Evolutionary conservation across 2,888 invertebrate genomes (phyloP).

Genomic region (Drosophila diplacantha): DNA sequence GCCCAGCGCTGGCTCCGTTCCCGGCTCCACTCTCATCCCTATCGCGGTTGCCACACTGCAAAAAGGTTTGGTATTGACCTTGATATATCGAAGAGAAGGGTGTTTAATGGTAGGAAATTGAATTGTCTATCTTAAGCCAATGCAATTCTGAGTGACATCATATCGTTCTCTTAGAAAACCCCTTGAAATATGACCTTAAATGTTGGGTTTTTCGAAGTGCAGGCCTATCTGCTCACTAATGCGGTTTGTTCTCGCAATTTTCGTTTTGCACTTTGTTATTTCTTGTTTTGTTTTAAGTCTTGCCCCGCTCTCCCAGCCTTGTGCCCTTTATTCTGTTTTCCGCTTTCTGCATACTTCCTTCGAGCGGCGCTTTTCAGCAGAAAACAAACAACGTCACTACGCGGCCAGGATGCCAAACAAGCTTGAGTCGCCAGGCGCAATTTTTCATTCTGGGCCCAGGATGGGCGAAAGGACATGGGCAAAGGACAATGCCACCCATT

Average conservation of each 20-base stretch:
- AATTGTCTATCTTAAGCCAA: not conserved
- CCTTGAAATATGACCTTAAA: not conserved
- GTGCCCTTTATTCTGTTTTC: constrained; percentile 7
- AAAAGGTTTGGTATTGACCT: not conserved
- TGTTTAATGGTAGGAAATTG: not conserved
- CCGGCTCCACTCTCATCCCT: constrained; percentile 8
- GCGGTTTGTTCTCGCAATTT: constrained; percentile 65
- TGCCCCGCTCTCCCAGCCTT: constrained; percentile 3
- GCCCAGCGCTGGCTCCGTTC: constrained; percentile 7
- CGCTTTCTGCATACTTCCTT: constrained; percentile 48
- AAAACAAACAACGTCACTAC: constrained; percentile 65
- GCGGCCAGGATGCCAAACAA: constrained; percentile 68
- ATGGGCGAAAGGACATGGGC: constrained; percentile 22
- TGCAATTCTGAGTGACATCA: not conserved
- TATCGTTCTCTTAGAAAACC: not conserved
- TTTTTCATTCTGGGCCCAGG: constrained; percentile 60
- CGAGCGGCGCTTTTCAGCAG: constrained; percentile 41
- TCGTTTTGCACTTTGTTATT: constrained; percentile 61
- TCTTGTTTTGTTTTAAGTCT: constrained; percentile 62
- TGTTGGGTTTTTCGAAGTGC: not conserved
- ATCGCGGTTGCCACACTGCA: not conserved
- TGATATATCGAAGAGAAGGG: not conserved
- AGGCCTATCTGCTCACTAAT: constrained; percentile 49
- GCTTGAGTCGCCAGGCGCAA: constrained; percentile 60
- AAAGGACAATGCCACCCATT: constrained; percentile 52